Evolutionary conservation across 2,888 invertebrate species (phyloP).

Genomic region (Tenodera sinensis): DNA sequence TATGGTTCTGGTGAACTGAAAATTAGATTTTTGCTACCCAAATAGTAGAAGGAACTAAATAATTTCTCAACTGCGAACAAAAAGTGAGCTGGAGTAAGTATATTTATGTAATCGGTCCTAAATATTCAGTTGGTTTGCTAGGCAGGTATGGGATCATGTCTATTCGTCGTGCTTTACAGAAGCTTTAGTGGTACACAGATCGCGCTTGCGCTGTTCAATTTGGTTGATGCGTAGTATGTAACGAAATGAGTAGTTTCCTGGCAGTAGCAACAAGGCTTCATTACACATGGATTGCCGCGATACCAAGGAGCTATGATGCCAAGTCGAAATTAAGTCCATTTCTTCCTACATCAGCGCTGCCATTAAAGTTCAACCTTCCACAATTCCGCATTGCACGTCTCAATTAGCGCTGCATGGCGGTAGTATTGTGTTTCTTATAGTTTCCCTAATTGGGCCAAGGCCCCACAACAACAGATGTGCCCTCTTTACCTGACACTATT

Average conservation of each 20-base stretch:
- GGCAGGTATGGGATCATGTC: too few species aligned
- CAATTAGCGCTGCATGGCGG: background rate
- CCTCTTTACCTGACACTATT: background rate
- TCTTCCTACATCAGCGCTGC: background rate
- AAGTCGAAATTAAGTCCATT: background rate
- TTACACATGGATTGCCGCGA: background rate
- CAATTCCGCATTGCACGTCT: background rate
- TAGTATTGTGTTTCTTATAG: background rate
- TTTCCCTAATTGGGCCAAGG: background rate
- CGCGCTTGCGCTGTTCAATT: background rate
- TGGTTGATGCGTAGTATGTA: background rate
- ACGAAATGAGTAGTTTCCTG: background rate
- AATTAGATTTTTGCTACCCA: too few species aligned
- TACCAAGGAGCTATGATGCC: background rate
- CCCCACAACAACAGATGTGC: background rate
- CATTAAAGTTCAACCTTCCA: background rate
- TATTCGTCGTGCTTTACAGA: background rate
- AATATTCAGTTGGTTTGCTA: too few species aligned
- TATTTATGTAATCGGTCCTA: too few species aligned
- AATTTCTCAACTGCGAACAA: too few species aligned
- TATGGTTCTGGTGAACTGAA: too few species aligned
- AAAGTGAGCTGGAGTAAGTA: too few species aligned
- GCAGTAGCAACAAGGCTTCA: background rate
- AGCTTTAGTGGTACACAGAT: background rate
- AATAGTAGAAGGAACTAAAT: too few species aligned